phyloP scores from a whole-genome alignment of 1,140 invertebrate genomes.

The Drosophila guanche region DNA sequence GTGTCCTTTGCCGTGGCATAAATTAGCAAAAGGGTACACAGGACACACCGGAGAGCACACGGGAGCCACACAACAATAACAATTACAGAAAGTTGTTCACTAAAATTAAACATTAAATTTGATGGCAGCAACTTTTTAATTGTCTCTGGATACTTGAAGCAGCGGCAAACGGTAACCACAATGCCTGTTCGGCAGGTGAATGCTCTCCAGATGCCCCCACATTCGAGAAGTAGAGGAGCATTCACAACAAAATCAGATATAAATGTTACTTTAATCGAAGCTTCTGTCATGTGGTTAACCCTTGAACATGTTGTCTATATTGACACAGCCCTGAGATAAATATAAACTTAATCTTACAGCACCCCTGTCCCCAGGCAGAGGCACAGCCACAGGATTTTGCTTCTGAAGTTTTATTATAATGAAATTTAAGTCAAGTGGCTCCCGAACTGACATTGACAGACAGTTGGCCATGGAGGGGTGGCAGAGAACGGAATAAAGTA shows the following conservation, averaged over 20 bases:
- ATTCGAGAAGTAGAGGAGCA: no score
- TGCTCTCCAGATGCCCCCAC: not conserved
- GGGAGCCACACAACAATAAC: slow-evolving; percentile 37
- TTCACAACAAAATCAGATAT: no score
- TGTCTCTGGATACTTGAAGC: slow-evolving; percentile 41
- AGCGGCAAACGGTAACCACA: not conserved
- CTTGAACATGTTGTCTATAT: no score
- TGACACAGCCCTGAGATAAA: no score
- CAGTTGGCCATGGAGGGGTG: not conserved
- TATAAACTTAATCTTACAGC: not conserved
- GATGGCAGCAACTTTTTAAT: slow-evolving; percentile 56
- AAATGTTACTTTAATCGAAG: no score
- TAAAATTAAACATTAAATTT: slow-evolving; percentile 66
- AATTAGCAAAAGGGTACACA: slow-evolving; percentile 46
- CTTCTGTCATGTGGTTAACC: no score
- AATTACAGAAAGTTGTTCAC: slow-evolving; percentile 58
- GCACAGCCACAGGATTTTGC: not conserved
- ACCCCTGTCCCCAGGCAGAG: not conserved
- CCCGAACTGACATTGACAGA: slow-evolving; percentile 37
- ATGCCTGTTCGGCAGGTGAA: slow-evolving; percentile 1
- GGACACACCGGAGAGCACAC: no score
- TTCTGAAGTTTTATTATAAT: slow-evolving; percentile 22
- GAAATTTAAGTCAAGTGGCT: slow-evolving; percentile 26
- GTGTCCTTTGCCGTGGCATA: slow-evolving; percentile 47
- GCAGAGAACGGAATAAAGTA: not conserved